Percentiles rank a stretch among this genome's conserved stretches.
Evolutionary conservation across 2,113 vertebrate genomes (phyloP).

Genomic region (Myanophis thanlyinensis): DNA sequence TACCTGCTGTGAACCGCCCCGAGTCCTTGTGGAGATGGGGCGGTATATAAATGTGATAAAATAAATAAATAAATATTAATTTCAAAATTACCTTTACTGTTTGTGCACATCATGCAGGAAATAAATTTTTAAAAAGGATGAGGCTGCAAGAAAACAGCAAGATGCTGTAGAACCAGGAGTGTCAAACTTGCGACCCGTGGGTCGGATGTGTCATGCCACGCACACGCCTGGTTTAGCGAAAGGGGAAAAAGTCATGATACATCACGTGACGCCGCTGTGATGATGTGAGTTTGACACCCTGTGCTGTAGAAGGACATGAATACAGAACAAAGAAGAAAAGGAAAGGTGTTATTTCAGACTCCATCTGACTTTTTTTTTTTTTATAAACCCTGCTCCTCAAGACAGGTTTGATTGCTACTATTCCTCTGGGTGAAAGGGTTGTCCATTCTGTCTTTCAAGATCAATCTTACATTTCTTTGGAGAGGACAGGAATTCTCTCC

Average conservation of each 20-base stretch:
- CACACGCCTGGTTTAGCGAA: too few species aligned
- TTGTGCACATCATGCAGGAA: constrained; percentile 25
- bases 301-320: not conserved
- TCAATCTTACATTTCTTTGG: not conserved
- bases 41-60: too few species aligned
- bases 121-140: constrained; percentile 8
- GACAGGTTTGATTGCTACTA: not conserved
- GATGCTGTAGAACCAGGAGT: not conserved
- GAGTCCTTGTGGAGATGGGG: too few species aligned
- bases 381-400: not conserved
- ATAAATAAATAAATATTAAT: too few species aligned
- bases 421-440: not conserved
- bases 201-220: too few species aligned
- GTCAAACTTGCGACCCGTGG: not conserved
- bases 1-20: too few species aligned
- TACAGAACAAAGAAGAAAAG: not conserved
- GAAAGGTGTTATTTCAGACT: not conserved
- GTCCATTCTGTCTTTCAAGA: not conserved
- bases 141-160: constrained; percentile 25
- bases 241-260: too few species aligned
- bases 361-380: not conserved
- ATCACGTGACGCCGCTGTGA: too few species aligned
- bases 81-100: constrained; percentile 38
- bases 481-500: not conserved
- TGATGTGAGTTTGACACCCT: not conserved